Evolutionary conservation across 2,888 invertebrate species (phyloP).

Genomic region (Phalangium opilio): DNA sequence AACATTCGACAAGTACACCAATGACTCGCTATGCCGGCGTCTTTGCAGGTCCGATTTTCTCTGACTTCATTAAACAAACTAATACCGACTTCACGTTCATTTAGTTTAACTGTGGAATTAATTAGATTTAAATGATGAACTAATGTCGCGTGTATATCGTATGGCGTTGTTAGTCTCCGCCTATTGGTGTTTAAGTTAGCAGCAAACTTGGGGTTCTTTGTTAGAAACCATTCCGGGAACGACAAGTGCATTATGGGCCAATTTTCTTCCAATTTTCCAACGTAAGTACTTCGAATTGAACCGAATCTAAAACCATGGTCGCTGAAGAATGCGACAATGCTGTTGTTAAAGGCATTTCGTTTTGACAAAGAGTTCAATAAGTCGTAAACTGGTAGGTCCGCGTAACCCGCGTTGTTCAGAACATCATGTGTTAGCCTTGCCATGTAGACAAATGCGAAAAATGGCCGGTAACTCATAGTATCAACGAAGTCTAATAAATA

Average conservation of each 20-base stretch:
- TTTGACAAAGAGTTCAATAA: constrained; percentile 45
- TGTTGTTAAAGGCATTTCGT: too few species aligned
- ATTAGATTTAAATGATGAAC: constrained; percentile 4
- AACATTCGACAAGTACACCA: too few species aligned
- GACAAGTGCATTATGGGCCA: constrained; percentile 60
- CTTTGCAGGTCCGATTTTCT: constrained; percentile 27
- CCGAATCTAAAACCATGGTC: constrained; percentile 34
- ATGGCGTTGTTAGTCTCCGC: constrained; percentile 60
- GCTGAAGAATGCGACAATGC: too few species aligned
- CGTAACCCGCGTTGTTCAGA: constrained; percentile 41
- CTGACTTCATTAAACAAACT: constrained; percentile 29
- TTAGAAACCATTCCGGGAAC: constrained; percentile 54
- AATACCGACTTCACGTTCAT: too few species aligned
- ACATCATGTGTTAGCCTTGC: constrained; percentile 34
- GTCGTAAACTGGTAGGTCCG: constrained; percentile 27
- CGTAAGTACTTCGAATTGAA: too few species aligned
- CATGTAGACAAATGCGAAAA: too few species aligned
- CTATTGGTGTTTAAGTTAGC: constrained; percentile 49
- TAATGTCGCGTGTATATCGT: constrained; percentile 67
- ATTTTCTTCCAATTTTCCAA: too few species aligned
- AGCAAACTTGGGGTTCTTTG: constrained; percentile 44
- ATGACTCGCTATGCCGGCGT: too few species aligned
- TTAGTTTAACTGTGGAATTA: too few species aligned
- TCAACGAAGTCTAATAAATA: constrained; percentile 23
- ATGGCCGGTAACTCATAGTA: too few species aligned